A percentile compares a stretch with the other conserved stretches of the same genome.
phyloP scores from a whole-genome alignment of 2,888 invertebrate genomes.

The Eutolmus rufibarbis region DNA sequence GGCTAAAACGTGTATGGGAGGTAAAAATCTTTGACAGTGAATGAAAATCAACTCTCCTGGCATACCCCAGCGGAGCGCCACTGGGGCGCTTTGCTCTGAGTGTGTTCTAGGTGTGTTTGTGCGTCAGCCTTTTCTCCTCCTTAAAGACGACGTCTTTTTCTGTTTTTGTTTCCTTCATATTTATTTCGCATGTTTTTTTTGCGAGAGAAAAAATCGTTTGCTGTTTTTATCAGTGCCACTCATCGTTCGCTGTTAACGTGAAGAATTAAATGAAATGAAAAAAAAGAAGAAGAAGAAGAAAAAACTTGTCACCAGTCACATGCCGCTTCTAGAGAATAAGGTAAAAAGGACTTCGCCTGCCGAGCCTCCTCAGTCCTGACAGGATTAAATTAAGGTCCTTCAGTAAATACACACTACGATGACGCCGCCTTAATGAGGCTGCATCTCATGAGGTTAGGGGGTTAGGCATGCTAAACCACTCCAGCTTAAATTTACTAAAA shows the following conservation, averaged over 20 bases:
- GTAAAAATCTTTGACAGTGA: neutral
- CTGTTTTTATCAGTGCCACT: slow-evolving; percentile 7
- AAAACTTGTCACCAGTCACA: neutral
- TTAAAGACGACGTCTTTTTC: neutral
- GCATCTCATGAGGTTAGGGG: neutral
- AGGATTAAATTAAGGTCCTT: neutral
- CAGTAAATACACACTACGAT: neutral
- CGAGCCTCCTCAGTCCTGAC: neutral
- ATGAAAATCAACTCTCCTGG: neutral
- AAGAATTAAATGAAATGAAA: slow-evolving; percentile 9
- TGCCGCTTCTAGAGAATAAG: neutral
- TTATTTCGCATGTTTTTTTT: neutral
- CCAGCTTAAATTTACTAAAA: neutral
- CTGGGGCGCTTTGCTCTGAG: neutral
- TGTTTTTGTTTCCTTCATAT: neutral
- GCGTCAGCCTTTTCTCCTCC: slow-evolving; percentile 11
- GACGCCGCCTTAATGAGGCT: neutral
- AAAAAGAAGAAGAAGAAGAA: no score
- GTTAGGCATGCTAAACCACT: neutral
- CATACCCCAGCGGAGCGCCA: neutral
- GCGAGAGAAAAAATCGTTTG: neutral
- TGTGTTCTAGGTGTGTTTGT: neutral
- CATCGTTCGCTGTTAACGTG: neutral
- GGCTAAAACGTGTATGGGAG: slow-evolving; percentile 19
- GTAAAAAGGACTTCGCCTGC: neutral